Evolutionary conservation across 2,113 vertebrate species (phyloP).

Genomic region (Salvelinus sp.): DNA sequence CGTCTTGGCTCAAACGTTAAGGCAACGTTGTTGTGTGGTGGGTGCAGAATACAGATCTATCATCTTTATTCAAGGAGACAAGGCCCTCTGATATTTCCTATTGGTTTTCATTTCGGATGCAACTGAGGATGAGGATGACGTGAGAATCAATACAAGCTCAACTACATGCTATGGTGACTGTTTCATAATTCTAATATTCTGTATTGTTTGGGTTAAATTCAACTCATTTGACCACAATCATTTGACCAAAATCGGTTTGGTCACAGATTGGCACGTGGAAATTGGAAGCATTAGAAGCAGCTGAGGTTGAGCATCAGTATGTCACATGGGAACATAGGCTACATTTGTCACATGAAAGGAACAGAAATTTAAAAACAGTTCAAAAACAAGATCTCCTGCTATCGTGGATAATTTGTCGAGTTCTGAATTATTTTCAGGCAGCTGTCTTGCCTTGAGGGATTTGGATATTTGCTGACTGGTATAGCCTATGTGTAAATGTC

Average conservation of each 20-base stretch:
- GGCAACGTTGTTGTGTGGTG: neutral
- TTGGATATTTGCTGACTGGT: neutral
- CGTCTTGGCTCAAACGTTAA: neutral
- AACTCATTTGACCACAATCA: constrained; percentile 38
- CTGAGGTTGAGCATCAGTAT: neutral
- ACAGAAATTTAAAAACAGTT: neutral
- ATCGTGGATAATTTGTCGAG: neutral
- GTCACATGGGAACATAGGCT: no score
- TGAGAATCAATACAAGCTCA: no score
- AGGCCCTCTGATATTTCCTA: no score
- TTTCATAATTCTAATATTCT: neutral
- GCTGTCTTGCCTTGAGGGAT: neutral
- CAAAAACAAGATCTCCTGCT: neutral
- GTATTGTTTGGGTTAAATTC: neutral
- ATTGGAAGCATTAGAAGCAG: no score
- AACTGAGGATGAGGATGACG: no score
- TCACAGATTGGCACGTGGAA: neutral
- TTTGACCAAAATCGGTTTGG: neutral
- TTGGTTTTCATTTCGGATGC: no score
- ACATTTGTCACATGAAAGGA: neutral
- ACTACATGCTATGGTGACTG: no score
- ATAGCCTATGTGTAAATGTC: neutral
- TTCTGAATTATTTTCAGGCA: neutral
- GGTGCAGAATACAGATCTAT: neutral
- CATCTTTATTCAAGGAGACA: no score